These are phyloP conservation scores for Andrena fulva DNA, from an alignment of 2,888 invertebrate species.

Conservation along the genomic window DNA sequence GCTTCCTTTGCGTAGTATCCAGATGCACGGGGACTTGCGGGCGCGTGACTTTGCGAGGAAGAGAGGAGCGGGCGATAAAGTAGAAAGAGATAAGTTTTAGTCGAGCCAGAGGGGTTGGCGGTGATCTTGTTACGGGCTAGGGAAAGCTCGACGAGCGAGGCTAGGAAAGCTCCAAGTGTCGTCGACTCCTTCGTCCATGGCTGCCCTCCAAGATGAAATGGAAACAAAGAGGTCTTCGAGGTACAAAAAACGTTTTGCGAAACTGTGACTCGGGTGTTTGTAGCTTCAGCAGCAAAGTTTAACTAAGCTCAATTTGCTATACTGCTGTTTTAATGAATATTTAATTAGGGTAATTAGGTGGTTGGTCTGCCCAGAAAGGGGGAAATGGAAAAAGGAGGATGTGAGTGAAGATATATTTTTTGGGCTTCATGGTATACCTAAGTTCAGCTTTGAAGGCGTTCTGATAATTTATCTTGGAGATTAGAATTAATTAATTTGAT, in stretches of 20 bases:
- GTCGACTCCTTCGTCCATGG: constrained; percentile 1
- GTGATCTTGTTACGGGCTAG: constrained; percentile 57
- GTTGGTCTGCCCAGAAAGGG: background rate
- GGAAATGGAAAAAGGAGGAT: background rate
- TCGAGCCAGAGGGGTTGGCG: constrained; percentile 28
- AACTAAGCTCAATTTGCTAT: constrained; percentile 29
- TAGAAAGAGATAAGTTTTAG: constrained; percentile 56
- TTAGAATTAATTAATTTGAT: too few relatives aligned
- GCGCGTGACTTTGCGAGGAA: background rate
- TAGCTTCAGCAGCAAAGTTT: constrained; percentile 13
- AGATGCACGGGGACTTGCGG: background rate
- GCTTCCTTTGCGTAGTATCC: constrained; percentile 9
- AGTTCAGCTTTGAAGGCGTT: too few relatives aligned
- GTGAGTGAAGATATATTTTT: background rate
- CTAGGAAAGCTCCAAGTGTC: constrained; percentile 47
- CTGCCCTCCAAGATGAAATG: constrained; percentile 40
- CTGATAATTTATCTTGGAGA: too few relatives aligned
- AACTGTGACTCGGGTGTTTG: background rate
- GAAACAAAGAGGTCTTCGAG: constrained; percentile 37
- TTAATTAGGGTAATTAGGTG: constrained; percentile 24
- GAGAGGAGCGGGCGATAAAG: constrained; percentile 15
- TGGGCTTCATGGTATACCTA: background rate
- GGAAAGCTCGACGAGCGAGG: constrained; percentile 43
- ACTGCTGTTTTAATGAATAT: constrained; percentile 27
- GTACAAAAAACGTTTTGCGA: background rate